Evolutionary conservation across 1,140 invertebrate genomes (phyloP).

Genomic region (Melipona quadrifasciata): DNA sequence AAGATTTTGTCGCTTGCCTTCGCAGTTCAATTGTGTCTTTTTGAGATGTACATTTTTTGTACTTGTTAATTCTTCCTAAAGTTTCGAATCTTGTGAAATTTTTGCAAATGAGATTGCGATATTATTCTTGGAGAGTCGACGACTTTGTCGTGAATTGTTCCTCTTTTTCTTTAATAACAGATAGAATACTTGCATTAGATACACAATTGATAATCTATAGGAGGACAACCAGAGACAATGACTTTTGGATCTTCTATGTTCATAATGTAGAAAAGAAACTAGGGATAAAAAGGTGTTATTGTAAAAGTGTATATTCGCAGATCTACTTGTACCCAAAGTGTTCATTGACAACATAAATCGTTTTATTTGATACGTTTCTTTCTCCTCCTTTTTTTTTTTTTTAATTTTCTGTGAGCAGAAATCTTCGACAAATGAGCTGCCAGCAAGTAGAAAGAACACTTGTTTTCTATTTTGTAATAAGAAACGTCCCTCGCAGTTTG

Average conservation of each 20-base stretch:
- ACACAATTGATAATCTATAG: not conserved
- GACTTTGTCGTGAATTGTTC: not conserved
- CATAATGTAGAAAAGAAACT: not conserved
- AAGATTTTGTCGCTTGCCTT: not conserved
- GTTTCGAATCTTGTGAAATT: not conserved
- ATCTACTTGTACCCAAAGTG: conserved; percentile 6
- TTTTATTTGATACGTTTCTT: not conserved
- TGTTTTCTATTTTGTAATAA: not conserved
- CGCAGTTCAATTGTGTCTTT: not conserved
- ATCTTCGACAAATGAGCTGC: not conserved
- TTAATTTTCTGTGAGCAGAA: not conserved
- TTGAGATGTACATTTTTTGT: not conserved
- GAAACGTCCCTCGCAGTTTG: not conserved
- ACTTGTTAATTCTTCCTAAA: not conserved
- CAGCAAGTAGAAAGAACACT: not conserved
- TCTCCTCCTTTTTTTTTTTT: not conserved
- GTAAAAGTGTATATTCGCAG: not conserved
- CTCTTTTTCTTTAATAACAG: not conserved
- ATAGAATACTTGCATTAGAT: not conserved
- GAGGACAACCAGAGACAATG: not conserved
- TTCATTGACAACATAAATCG: not conserved
- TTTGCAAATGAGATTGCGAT: not conserved
- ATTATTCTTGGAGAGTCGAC: conserved; percentile 4
- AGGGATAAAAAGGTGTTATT: not conserved
- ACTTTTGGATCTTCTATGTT: not conserved